phyloP scores from a whole-genome alignment of 2,888 invertebrate species.

The Cantharis lateralis region DNA sequence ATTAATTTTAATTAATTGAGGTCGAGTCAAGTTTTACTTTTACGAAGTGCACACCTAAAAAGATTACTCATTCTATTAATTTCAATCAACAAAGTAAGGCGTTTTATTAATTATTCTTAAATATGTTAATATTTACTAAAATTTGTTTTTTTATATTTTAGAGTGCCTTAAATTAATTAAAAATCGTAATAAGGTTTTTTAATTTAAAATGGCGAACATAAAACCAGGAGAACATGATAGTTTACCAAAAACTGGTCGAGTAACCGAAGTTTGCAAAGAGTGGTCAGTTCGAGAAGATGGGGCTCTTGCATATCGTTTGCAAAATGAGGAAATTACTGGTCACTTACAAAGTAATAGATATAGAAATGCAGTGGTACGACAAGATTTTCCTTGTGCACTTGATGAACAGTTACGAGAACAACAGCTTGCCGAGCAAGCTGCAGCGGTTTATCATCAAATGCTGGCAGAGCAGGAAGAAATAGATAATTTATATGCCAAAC shows the following conservation, averaged over 20 bases:
- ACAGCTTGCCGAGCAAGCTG: conserved; percentile 65
- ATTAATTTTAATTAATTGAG: background rate
- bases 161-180: background rate
- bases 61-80: background rate
- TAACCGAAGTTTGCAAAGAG: conserved; percentile 77
- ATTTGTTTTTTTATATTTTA: background rate
- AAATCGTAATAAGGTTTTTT: background rate
- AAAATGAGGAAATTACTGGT: conserved; percentile 79
- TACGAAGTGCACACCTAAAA: background rate
- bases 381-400: conserved; percentile 77
- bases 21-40: background rate
- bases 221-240: conserved; percentile 58
- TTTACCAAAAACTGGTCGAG: conserved; percentile 68
- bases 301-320: conserved; percentile 78
- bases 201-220: conserved; percentile 25
- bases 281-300: conserved; percentile 86
- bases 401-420: conserved; percentile 75
- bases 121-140: background rate
- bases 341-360: conserved; percentile 78
- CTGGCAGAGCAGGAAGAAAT: conserved; percentile 72
- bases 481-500: conserved; percentile 69
- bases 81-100: background rate
- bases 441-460: conserved; percentile 63
- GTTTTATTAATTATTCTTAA: background rate
- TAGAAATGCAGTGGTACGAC: conserved; percentile 75